These are phyloP conservation scores for Anoplolepis gracilipes DNA, from an alignment of 1,140 invertebrate genomes.

Conservation along the genomic window DNA sequence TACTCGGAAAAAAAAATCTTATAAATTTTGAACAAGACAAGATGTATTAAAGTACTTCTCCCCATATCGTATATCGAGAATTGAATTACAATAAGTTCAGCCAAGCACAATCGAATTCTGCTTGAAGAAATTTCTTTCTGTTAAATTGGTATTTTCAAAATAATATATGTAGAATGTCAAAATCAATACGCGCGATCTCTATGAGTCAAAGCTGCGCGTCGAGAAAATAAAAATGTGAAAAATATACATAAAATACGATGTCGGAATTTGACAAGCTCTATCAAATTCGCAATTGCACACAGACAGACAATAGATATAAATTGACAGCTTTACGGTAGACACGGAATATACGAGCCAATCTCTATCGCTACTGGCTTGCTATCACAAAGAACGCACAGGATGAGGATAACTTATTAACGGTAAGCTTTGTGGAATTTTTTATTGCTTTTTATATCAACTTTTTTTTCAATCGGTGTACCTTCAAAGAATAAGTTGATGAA, in stretches of 20 bases:
- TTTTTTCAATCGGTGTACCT: neutral
- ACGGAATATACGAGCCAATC: conserved; percentile 34
- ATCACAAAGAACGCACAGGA: conserved; percentile 44
- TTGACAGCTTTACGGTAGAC: conserved; percentile 31
- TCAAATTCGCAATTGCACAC: conserved; percentile 23
- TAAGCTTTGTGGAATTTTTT: conserved; percentile 36
- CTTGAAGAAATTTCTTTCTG: neutral
- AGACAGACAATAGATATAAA: conserved; percentile 13
- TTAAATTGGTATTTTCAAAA: conserved; percentile 15
- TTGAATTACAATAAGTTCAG: neutral
- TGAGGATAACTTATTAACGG: conserved; percentile 51
- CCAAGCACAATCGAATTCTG: neutral
- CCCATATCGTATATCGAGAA: neutral
- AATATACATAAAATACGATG: neutral
- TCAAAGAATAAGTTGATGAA: conserved; percentile 10
- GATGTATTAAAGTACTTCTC: neutral
- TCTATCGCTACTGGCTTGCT: neutral
- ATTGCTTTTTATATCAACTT: conserved; percentile 27
- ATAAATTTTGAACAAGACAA: conserved; percentile 49
- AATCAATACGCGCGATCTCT: conserved; percentile 20
- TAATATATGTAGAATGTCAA: neutral
- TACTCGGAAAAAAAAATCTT: conserved; percentile 40
- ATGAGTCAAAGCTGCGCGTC: neutral
- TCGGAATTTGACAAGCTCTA: conserved; percentile 38
- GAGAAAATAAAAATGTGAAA: no score